Evolutionary conservation across 1,140 invertebrate genomes (phyloP).

Genomic region (Brachionus manjavacas): DNA sequence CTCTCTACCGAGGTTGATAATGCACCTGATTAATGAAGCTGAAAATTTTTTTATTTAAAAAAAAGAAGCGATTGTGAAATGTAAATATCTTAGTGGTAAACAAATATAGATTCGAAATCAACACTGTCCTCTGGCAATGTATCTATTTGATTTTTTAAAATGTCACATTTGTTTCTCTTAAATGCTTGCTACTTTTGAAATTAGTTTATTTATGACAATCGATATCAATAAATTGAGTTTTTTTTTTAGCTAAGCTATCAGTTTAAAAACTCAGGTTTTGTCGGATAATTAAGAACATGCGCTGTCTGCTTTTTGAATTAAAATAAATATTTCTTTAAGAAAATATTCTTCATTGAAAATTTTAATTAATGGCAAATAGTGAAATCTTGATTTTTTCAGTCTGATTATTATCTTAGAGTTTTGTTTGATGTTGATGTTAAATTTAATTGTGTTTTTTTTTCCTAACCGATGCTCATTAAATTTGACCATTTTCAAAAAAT

Average conservation of each 20-base stretch:
- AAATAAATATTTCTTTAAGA: slow-evolving; percentile 6
- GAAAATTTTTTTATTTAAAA: neutral
- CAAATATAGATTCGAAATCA: neutral
- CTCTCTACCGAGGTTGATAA: neutral
- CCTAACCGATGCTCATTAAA: neutral
- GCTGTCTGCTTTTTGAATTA: slow-evolving; percentile 4
- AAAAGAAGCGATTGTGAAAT: neutral
- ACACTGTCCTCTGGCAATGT: neutral
- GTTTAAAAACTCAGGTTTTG: neutral
- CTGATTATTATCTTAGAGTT: neutral
- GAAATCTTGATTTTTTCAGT: neutral
- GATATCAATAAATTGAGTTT: neutral
- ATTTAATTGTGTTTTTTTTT: neutral
- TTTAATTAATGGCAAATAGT: neutral
- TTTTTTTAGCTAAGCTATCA: neutral
- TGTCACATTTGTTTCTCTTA: neutral
- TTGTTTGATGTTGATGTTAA: neutral
- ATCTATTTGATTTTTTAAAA: slow-evolving; percentile 20
- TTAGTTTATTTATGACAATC: slow-evolving; percentile 6
- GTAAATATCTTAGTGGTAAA: slow-evolving; percentile 21
- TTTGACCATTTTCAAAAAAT: neutral
- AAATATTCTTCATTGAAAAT: neutral
- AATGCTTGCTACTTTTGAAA: neutral
- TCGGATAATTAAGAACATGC: slow-evolving; percentile 21
- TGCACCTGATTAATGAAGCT: slow-evolving; percentile 8